Percentiles rank a stretch among this genome's conserved stretches.
Evolutionary conservation across 2,888 invertebrate genomes (phyloP).

Genomic region (Automeris io): DNA sequence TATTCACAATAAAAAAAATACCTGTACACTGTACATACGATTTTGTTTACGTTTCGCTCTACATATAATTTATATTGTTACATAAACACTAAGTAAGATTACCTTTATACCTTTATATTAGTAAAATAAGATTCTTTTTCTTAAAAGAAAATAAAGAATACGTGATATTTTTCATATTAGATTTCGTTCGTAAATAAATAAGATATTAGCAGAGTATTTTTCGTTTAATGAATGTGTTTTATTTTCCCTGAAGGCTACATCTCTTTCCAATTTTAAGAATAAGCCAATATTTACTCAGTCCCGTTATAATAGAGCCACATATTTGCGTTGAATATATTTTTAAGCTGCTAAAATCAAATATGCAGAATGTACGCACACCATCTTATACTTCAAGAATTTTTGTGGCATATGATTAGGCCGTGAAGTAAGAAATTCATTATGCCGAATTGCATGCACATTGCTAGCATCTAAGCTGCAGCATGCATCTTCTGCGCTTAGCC

Average conservation of each 20-base stretch:
- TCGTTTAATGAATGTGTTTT: conserved; percentile 1
- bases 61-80: no score
- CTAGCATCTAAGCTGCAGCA: no score
- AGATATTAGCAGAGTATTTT: conserved; percentile 1
- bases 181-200: conserved; percentile 2
- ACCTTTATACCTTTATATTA: neutral
- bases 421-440: no score
- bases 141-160: neutral
- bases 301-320: neutral
- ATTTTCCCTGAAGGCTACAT: neutral
- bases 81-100: no score
- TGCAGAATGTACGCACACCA: neutral
- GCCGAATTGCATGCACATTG: no score
- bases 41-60: no score
- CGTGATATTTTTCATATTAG: neutral
- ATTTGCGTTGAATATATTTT: neutral
- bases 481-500: no score
- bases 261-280: neutral
- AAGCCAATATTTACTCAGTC: neutral
- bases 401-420: no score
- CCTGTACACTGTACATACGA: no score
- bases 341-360: neutral
- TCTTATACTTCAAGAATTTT: neutral
- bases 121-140: neutral
- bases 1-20: no score